These are phyloP conservation scores for Caenorhabditis wallacei DNA, from an alignment of 2,888 invertebrate genomes.

Conservation along the genomic window DNA sequence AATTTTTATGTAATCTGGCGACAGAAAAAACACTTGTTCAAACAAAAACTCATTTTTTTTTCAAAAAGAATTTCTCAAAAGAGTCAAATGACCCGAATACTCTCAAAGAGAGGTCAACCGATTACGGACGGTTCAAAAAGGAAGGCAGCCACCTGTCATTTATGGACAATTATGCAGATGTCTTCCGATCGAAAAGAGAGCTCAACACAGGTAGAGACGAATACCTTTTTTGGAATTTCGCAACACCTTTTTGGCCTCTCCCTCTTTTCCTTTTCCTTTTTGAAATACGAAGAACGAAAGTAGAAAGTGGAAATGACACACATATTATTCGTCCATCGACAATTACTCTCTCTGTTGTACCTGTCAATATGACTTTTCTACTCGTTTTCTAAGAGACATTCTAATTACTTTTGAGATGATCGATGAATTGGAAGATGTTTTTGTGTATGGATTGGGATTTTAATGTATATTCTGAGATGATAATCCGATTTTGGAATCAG, in stretches of 20 bases:
- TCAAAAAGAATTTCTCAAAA: constrained; percentile 25
- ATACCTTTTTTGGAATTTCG: constrained; percentile 25
- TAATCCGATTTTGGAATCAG: too few species aligned
- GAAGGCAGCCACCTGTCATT: constrained; percentile 45
- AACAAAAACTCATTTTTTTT: constrained; percentile 31
- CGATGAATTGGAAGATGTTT: neutral
- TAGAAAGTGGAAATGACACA: constrained; percentile 34
- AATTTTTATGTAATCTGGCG: constrained; percentile 9
- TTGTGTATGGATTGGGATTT: neutral
- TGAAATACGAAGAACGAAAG: constrained; percentile 13
- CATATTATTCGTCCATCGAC: constrained; percentile 25
- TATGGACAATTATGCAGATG: constrained; percentile 22
- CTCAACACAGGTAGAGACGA: constrained; percentile 12
- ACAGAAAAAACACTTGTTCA: constrained; percentile 16
- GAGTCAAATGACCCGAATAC: constrained; percentile 37
- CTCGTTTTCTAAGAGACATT: neutral
- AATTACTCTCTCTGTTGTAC: constrained; percentile 34
- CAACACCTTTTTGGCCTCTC: constrained; percentile 6
- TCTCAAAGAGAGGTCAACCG: constrained; percentile 26
- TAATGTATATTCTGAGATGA: too few species aligned
- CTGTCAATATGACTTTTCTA: constrained; percentile 5
- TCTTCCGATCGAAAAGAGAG: constrained; percentile 10
- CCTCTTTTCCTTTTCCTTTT: constrained; percentile 1
- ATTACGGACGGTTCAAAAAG: constrained; percentile 13
- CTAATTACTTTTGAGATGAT: constrained; percentile 4